These are phyloP conservation scores for Aurelia aurita DNA, from an alignment of 30 jellyfish, hydroid and myxozoan species.

Conservation along the genomic window DNA sequence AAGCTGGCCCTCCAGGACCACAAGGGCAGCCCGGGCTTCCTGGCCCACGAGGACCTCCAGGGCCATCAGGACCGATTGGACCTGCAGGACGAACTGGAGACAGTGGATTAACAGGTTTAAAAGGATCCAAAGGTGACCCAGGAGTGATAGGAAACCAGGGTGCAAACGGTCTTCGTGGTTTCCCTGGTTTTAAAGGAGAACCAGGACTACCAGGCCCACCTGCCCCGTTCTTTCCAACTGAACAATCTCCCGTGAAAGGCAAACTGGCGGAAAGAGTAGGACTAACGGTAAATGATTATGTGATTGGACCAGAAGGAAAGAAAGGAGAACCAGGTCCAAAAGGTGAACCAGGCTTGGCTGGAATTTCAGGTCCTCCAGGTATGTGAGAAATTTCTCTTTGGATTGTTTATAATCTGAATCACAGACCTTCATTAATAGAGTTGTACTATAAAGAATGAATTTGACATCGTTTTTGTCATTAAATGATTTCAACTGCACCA, in stretches of 20 bases:
- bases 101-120: slow-evolving; percentile 50
- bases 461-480: background rate
- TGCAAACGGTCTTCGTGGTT: slow-evolving; percentile 47
- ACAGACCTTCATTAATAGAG: slow-evolving; percentile 60
- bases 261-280: slow-evolving; percentile 49
- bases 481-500: no score
- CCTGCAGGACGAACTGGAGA: slow-evolving; percentile 72
- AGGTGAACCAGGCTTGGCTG: slow-evolving; percentile 44
- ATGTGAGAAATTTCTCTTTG: slow-evolving; percentile 16
- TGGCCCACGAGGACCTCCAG: slow-evolving; percentile 77
- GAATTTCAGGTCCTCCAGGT: slow-evolving; percentile 75
- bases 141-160: slow-evolving; percentile 72
- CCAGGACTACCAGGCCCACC: slow-evolving; percentile 55
- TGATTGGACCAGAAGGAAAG: slow-evolving; percentile 69
- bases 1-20: slow-evolving; percentile 70
- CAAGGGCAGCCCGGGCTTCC: slow-evolving; percentile 81
- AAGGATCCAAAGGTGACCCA: slow-evolving; percentile 33
- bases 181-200: slow-evolving; percentile 45
- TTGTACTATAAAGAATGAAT: background rate
- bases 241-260: background rate
- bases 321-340: slow-evolving; percentile 23
- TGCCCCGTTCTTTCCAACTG: background rate
- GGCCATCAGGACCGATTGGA: slow-evolving; percentile 80
- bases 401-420: slow-evolving; percentile 52
- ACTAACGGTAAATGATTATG: slow-evolving; percentile 24